Evolutionary conservation across 1,140 invertebrate genomes (phyloP).

Genomic region (Drosophila obscura): DNA sequence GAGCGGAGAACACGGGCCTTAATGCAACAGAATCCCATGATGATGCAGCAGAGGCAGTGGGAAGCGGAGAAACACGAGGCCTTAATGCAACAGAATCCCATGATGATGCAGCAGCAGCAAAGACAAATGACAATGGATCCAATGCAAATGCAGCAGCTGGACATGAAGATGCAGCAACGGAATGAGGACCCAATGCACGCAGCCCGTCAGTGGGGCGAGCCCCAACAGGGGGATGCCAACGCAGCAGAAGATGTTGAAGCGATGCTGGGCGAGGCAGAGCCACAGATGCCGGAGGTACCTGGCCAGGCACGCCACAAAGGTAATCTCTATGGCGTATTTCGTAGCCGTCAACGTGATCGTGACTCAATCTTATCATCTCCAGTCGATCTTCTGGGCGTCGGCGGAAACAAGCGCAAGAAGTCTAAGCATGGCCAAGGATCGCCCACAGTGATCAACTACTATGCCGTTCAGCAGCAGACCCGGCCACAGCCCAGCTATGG

Average conservation of each 20-base stretch:
- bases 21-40: slow-evolving; percentile 20
- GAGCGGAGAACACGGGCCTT: background rate
- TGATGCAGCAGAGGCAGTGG: slow-evolving; percentile 26
- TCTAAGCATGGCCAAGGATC: slow-evolving; percentile 35
- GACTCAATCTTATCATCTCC: slow-evolving; percentile 21
- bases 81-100: slow-evolving; percentile 11
- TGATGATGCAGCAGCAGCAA: slow-evolving; percentile 6
- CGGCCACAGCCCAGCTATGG: slow-evolving; percentile 25
- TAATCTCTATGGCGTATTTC: slow-evolving; percentile 78
- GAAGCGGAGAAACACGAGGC: slow-evolving; percentile 18
- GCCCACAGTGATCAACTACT: slow-evolving; percentile 64
- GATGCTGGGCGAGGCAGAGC: slow-evolving; percentile 57
- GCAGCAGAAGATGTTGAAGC: slow-evolving; percentile 11
- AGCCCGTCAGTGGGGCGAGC: background rate
- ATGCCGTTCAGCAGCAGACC: slow-evolving; percentile 25
- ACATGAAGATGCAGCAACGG: background rate
- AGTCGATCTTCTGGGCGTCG: slow-evolving; percentile 52
- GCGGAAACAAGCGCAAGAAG: slow-evolving; percentile 60
- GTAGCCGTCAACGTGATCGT: slow-evolving; percentile 22
- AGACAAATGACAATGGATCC: slow-evolving; percentile 6
- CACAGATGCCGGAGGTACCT: slow-evolving; percentile 59
- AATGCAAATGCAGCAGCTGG: slow-evolving; percentile 15
- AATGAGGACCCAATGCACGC: slow-evolving; percentile 11
- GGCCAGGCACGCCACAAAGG: slow-evolving; percentile 70
- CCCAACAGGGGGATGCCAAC: no score